Base-by-base conservation (phyloP, 64 coral and sea anemone species). In the Orbicella faveolata region DNA sequence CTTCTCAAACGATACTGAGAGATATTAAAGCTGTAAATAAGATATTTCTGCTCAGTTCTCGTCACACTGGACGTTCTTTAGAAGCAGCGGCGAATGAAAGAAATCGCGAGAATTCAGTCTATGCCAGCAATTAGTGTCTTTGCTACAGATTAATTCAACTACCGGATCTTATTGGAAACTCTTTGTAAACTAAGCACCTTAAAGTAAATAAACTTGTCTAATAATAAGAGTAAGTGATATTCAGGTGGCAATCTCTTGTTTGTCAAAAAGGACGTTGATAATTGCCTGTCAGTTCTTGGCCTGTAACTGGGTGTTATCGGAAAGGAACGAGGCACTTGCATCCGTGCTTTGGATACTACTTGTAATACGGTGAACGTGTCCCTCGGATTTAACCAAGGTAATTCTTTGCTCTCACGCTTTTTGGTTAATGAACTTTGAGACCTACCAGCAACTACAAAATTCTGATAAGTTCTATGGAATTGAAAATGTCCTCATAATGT, bases 161-260 rank as follows among this genome's bases (percentile, higher is more conserved):
- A 52, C 15, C 34, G 77, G 77, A n/a, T 57, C 77, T 52, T 79
- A 79, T 79, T 79, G 26, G 52, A 30, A 59, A 55, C 25, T 52
- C 23, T 79, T 79, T 59, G 77, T 57, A 54, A 79, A 54, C 48
- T 26, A 59, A 79, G 23, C 51, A 57, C 52, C 21, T 25, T 79
- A 79, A 16, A 33, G 51, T 57, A 79, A 79, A 79, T n/a, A 61
- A 14, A 52, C 36, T 79, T 79, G 33, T 19, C 77, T 57, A 57
- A 33, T 79, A 79, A 79, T 59, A 79, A 79, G 11, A 30, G 77
- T 15, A 79, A 79, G 77, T 79, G 77, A 57, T 79, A 57, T 34
- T 79, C 52, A 33, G 48, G 20, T 57, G 51, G 77, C 77, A 48
- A 30, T 19, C 52, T n/a, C 4, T 11, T 52, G 52, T 59, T 79